These are phyloP conservation scores for Caenorhabditis tropicalis DNA, from an alignment of 1,140 invertebrate genomes.

Conservation along the genomic window DNA sequence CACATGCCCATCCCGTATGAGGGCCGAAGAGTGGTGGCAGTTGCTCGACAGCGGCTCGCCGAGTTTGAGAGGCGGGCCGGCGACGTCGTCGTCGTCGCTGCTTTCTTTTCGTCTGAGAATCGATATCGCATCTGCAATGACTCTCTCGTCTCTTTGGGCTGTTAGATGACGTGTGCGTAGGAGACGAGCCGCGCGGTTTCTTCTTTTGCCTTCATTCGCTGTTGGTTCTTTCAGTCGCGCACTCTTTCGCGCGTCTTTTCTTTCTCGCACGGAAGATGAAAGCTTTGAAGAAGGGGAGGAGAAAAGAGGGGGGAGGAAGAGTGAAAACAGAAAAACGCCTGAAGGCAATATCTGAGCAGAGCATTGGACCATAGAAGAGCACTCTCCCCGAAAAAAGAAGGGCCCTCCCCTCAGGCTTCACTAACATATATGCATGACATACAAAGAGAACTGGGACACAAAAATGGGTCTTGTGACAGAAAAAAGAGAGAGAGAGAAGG, in stretches of 20 bases:
- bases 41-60: neutral
- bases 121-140: constrained; percentile 15
- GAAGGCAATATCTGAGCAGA: constrained; percentile 40
- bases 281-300: neutral
- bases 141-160: neutral
- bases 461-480: constrained; percentile 5
- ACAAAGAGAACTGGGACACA: neutral
- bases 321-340: constrained; percentile 22
- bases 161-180: constrained; percentile 27
- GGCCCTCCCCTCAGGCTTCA: neutral
- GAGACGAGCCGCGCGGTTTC: neutral
- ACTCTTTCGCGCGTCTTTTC: neutral
- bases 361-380: constrained; percentile 22
- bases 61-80: constrained; percentile 37
- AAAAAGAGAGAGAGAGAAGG: neutral
- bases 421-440: constrained; percentile 42
- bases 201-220: neutral
- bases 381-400: neutral
- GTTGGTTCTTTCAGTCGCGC: neutral
- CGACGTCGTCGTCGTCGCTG: constrained; percentile 4
- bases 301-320: neutral
- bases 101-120: constrained; percentile 10
- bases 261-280: neutral
- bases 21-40: constrained; percentile 27
- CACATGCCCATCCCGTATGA: constrained; percentile 44